Evolutionary conservation across 2,113 vertebrate species (phyloP).

Genomic region (Myotis brandtii): DNA sequence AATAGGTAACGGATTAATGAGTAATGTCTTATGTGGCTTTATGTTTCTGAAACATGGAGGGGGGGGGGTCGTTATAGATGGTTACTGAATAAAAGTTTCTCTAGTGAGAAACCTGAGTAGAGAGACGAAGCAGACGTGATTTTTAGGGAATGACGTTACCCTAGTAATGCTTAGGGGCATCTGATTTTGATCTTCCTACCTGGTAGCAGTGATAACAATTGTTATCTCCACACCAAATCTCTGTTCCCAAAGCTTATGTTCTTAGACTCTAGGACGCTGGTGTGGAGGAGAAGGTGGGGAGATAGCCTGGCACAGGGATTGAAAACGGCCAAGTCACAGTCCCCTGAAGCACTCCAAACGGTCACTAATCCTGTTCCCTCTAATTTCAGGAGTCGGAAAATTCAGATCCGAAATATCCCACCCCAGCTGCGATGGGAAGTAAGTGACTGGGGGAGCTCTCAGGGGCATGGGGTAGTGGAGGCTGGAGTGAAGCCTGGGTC

Average conservation of each 20-base stretch:
- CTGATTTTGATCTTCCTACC: neutral
- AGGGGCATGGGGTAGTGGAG: neutral
- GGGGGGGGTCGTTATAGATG: neutral
- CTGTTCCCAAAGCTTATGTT: neutral
- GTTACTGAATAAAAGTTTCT: neutral
- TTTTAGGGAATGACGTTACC: neutral
- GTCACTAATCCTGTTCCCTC: neutral
- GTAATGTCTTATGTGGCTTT: neutral
- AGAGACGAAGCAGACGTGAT: neutral
- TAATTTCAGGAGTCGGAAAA: constrained; percentile 93
- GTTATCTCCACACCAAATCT: neutral
- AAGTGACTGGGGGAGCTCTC: constrained; percentile 66
- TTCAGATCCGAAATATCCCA: constrained; percentile 96
- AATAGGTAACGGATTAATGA: neutral
- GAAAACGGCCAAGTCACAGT: neutral
- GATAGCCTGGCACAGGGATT: neutral
- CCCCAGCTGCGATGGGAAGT: constrained; percentile 98
- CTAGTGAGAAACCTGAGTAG: neutral
- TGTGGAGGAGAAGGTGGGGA: neutral
- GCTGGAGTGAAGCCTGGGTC: neutral
- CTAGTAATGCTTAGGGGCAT: neutral
- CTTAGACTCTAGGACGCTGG: neutral
- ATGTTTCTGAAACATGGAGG: neutral
- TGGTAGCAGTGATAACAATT: neutral
- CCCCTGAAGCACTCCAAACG: neutral